These are phyloP conservation scores for Pilophorus perplexus DNA, from an alignment of 2,888 invertebrate genomes.

Conservation along the genomic window DNA sequence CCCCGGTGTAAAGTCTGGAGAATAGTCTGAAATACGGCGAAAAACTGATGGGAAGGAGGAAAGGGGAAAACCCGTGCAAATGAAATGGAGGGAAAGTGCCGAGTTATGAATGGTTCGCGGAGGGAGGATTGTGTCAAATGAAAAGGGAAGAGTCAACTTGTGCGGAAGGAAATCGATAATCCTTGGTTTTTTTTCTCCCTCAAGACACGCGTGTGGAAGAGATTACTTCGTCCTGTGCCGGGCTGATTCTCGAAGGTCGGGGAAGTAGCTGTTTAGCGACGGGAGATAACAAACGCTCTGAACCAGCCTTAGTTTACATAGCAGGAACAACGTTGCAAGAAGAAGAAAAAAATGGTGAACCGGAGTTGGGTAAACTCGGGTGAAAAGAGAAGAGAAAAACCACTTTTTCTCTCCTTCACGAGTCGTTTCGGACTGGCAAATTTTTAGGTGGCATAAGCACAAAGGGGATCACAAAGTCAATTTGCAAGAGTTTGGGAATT, in stretches of 20 bases:
- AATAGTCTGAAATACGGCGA: too few relatives aligned
- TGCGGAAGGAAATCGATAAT: slow-evolving; percentile 34
- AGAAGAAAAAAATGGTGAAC: neutral
- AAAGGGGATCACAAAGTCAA: too few relatives aligned
- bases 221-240: slow-evolving; percentile 26
- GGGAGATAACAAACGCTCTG: slow-evolving; percentile 32
- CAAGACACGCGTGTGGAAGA: slow-evolving; percentile 30
- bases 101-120: neutral
- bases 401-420: too few relatives aligned
- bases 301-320: neutral
- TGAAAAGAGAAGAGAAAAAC: too few relatives aligned
- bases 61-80: neutral
- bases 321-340: neutral
- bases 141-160: slow-evolving; percentile 24
- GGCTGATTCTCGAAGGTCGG: neutral
- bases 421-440: too few relatives aligned
- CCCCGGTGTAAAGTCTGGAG: too few relatives aligned
- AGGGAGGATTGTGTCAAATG: slow-evolving; percentile 19
- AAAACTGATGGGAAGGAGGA: too few relatives aligned
- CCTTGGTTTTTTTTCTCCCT: slow-evolving; percentile 10
- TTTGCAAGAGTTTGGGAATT: too few relatives aligned
- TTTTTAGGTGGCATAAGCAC: too few relatives aligned
- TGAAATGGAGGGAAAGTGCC: neutral
- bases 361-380: too few relatives aligned
- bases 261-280: slow-evolving; percentile 28